Evolutionary conservation across 1,140 invertebrate species (phyloP).

Genomic region (Drusus annulatus): DNA sequence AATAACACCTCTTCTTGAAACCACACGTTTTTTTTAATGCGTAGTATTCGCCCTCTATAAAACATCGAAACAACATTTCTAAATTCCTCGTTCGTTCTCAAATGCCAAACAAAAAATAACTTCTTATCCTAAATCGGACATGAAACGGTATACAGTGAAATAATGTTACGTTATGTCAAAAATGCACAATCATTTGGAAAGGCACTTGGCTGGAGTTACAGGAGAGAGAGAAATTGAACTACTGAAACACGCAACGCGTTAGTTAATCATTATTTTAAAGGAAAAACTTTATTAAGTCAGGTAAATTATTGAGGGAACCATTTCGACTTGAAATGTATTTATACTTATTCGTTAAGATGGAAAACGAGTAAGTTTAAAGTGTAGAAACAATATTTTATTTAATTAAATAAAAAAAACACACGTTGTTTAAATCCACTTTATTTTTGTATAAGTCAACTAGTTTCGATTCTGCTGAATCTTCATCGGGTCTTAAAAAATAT

Average conservation of each 20-base stretch:
- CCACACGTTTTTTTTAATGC: too few relatives aligned
- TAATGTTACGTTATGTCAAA: conserved; percentile 14
- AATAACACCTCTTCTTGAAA: too few relatives aligned
- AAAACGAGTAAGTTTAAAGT: too few relatives aligned
- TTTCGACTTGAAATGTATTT: neutral
- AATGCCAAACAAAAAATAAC: neutral
- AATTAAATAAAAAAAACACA: too few relatives aligned
- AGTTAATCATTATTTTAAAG: conserved; percentile 3
- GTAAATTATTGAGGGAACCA: neutral
- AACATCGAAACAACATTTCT: too few relatives aligned
- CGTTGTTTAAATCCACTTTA: too few relatives aligned
- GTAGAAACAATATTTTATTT: too few relatives aligned
- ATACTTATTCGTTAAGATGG: too few relatives aligned
- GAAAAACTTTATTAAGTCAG: conserved; percentile 3
- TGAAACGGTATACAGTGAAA: conserved; percentile 12
- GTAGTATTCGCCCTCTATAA: too few relatives aligned
- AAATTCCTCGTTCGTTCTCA: neutral
- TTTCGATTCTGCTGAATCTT: too few relatives aligned
- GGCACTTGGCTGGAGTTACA: neutral
- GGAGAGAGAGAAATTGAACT: neutral
- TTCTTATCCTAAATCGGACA: conserved; percentile 22
- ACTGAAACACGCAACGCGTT: conserved; percentile 9
- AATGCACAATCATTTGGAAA: conserved; percentile 21
- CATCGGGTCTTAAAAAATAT: too few relatives aligned
- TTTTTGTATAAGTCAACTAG: too few relatives aligned